Conservation (phyloP, 2,888 invertebrate species). For the Hyles lineata region DNA sequence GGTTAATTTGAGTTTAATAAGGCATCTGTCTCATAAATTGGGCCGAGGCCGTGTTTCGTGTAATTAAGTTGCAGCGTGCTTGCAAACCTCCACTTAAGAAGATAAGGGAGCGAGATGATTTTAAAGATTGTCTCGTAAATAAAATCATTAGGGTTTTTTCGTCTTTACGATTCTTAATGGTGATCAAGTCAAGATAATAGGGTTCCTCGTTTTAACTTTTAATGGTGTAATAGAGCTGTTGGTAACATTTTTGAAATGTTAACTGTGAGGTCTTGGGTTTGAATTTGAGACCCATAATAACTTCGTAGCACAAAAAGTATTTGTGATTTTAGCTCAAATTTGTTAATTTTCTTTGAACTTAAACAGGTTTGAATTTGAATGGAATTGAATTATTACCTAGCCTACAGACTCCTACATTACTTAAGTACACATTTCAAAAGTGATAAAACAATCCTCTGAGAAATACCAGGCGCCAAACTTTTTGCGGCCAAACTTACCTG, state of each 20-base stretch:
- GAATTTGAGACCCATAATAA: no score
- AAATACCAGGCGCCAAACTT: conserved; percentile 26
- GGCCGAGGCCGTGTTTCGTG: conserved; percentile 41
- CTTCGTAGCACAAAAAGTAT: no score
- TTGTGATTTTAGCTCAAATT: no score
- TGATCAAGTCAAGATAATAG: no score
- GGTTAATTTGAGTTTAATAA: conserved; percentile 55
- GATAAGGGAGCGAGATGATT: conserved; percentile 1
- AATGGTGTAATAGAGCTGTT: no score
- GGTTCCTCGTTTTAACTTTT: no score
- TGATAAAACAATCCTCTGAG: conserved; percentile 1
- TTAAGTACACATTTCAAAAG: not conserved
- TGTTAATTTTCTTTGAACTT: no score
- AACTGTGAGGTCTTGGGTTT: no score
- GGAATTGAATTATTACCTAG: no score
- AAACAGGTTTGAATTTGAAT: no score
- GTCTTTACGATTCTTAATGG: not conserved
- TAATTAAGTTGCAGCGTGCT: conserved; percentile 53
- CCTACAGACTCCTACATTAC: no score
- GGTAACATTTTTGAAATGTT: no score
- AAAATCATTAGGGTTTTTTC: not conserved
- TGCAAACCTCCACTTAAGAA: conserved; percentile 34
- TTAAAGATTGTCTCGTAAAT: not conserved
- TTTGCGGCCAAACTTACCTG: conserved; percentile 33
- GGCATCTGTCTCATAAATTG: conserved; percentile 58